phyloP scores from a whole-genome alignment of 2,888 invertebrate genomes.

The Myathropa florea region DNA sequence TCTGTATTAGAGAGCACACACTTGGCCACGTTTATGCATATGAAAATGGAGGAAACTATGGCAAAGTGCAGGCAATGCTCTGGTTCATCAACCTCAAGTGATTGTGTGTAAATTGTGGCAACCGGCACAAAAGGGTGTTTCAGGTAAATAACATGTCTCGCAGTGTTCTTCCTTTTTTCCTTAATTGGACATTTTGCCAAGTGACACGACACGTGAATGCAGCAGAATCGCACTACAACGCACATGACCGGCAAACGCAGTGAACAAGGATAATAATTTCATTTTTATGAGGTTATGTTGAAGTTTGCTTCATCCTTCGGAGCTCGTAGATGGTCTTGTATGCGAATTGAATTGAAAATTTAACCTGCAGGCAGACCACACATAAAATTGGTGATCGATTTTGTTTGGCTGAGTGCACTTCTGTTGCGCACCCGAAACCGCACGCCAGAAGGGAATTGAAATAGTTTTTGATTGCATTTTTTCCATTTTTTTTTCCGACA shows the following conservation, averaged over 20 bases:
- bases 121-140: background rate
- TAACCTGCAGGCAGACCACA: background rate
- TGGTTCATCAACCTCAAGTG: conserved; percentile 60
- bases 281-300: background rate
- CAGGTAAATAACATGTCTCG: background rate
- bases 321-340: background rate
- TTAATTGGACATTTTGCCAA: background rate
- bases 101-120: conserved; percentile 51
- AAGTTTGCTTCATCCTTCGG: background rate
- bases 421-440: background rate
- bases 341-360: background rate
- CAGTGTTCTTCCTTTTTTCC: background rate
- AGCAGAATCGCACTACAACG: background rate
- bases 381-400: background rate
- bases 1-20: conserved; percentile 44
- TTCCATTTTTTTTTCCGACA: background rate
- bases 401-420: background rate
- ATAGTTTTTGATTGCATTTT: background rate
- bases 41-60: conserved; percentile 18
- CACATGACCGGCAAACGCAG: background rate
- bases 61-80: conserved; percentile 36
- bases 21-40: conserved; percentile 58
- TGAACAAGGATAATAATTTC: background rate
- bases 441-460: background rate
- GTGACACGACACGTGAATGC: background rate